phyloP scores from a whole-genome alignment of 1,140 invertebrate species.

The Drosophila subobscura region DNA sequence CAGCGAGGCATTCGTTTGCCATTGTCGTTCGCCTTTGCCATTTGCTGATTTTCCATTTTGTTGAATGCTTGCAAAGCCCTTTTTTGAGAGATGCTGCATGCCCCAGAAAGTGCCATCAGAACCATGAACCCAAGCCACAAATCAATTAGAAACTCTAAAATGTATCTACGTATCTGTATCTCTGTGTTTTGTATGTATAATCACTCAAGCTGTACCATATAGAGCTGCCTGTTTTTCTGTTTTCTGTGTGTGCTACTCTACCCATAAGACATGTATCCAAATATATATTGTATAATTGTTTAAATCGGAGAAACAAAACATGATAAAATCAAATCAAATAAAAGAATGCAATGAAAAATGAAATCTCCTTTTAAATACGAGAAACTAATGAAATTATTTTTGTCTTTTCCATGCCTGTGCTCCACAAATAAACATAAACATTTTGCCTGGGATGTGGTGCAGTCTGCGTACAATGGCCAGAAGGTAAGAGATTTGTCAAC shows the following conservation, averaged over 20 bases:
- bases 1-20: constrained; percentile 46
- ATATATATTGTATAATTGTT: constrained; percentile 17
- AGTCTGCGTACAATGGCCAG: constrained; percentile 94
- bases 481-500: constrained; percentile 87
- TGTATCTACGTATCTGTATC: constrained; percentile 39
- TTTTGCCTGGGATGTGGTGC: constrained; percentile 87
- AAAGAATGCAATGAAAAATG: constrained; percentile 35
- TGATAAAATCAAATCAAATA: no score
- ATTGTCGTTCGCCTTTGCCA: constrained; percentile 17
- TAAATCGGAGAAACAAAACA: constrained; percentile 16
- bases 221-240: constrained; percentile 64
- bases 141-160: constrained; percentile 37
- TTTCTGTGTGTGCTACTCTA: constrained; percentile 36
- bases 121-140: constrained; percentile 24
- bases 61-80: constrained; percentile 26
- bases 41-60: constrained; percentile 56
- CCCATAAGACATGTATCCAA: constrained; percentile 53
- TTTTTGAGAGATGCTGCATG: constrained; percentile 41
- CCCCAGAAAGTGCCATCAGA: constrained; percentile 42
- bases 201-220: constrained; percentile 35
- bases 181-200: constrained; percentile 35
- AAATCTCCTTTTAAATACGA: constrained; percentile 44
- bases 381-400: constrained; percentile 73
- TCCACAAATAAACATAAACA: constrained; percentile 47
- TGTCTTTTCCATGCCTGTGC: constrained; percentile 70